These are phyloP conservation scores for Halictus ligatus DNA, from an alignment of 2,888 invertebrate species.

Conservation along the genomic window DNA sequence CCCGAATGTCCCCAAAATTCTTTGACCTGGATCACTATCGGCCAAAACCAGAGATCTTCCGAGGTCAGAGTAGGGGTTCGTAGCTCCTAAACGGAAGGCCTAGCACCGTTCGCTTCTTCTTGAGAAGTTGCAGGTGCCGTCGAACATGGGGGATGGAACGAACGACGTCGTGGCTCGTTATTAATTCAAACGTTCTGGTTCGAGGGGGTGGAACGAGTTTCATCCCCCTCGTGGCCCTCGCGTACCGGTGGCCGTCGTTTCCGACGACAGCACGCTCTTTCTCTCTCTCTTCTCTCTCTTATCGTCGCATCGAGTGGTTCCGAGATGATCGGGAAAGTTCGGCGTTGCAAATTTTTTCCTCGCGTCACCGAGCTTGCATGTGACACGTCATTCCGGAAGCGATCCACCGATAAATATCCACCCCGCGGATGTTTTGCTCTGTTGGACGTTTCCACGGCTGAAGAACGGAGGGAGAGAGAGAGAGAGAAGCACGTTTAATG, in stretches of 20 bases:
- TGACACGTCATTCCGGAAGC: neutral
- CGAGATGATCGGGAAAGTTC: slow-evolving; percentile 13
- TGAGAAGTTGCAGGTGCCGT: slow-evolving; percentile 19
- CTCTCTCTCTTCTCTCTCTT: neutral
- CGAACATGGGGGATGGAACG: neutral
- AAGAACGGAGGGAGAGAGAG: neutral
- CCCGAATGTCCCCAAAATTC: neutral
- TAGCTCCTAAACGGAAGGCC: neutral
- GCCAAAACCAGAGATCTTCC: neutral
- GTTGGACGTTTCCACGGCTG: neutral
- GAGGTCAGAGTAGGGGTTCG: neutral
- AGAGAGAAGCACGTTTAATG: neutral
- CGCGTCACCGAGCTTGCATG: neutral
- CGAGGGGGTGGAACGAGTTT: neutral
- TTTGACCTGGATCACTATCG: neutral
- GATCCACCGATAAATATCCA: neutral
- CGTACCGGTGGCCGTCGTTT: slow-evolving; percentile 7
- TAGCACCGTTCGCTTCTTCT: slow-evolving; percentile 13
- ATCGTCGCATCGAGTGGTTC: slow-evolving; percentile 30
- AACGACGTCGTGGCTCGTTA: slow-evolving; percentile 16
- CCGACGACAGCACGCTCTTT: slow-evolving; percentile 19
- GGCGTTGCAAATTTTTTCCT: slow-evolving; percentile 43
- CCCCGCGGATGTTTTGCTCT: neutral
- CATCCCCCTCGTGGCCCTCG: neutral
- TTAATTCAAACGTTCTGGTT: slow-evolving; percentile 42